Conservation (phyloP, 2,888 invertebrate genomes). For the Leistus spinibarbis region DNA sequence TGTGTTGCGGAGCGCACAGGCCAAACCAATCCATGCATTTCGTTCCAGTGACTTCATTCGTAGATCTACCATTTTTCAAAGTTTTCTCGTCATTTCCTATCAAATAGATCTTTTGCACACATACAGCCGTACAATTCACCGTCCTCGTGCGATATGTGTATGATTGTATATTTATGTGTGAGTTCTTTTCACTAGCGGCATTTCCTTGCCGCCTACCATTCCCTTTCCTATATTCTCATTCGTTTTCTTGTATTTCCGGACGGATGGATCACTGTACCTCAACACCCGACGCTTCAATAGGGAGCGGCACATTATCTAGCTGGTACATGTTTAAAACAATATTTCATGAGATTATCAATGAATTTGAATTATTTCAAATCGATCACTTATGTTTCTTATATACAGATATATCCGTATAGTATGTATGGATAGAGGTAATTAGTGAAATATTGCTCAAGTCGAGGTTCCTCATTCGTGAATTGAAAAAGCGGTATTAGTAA, state of each 20-base stretch:
- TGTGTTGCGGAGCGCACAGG: constrained; percentile 50
- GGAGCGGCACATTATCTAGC: not conserved
- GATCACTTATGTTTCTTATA: no score
- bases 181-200: constrained; percentile 20
- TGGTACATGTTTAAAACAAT: not conserved
- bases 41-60: constrained; percentile 43
- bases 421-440: no score
- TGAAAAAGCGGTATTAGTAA: no score
- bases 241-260: constrained; percentile 10
- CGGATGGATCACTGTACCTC: constrained; percentile 20
- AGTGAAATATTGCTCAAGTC: no score
- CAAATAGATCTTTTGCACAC: constrained; percentile 19
- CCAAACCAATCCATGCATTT: constrained; percentile 51
- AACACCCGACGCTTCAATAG: not conserved
- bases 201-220: constrained; percentile 5
- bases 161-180: not conserved
- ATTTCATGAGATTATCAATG: not conserved
- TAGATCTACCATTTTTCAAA: constrained; percentile 30
- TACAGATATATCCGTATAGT: no score
- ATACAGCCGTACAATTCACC: not conserved
- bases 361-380: no score
- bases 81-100: constrained; percentile 11
- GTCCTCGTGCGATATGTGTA: not conserved
- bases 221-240: constrained; percentile 7
- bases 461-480: no score